Percentiles rank a stretch among this genome's conserved stretches.
These are phyloP conservation scores for Trachymyrmex cornetzi DNA, from an alignment of 1,140 invertebrate species.

Conservation along the genomic window DNA sequence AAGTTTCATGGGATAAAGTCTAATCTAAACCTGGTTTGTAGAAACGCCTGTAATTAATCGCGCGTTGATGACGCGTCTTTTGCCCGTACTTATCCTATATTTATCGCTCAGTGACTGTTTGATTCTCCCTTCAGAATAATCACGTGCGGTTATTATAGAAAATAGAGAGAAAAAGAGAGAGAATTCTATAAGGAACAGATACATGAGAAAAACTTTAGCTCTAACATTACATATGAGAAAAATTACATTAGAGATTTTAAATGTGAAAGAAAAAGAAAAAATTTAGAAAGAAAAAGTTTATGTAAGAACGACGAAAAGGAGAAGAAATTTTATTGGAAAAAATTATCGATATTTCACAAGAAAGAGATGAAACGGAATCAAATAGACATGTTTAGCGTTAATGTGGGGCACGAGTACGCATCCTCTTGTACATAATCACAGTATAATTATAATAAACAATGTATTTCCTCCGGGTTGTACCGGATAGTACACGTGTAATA, in stretches of 20 bases:
- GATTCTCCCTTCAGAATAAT: slow-evolving; percentile 8
- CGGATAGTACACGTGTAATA: slow-evolving; percentile 75
- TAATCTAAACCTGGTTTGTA: slow-evolving; percentile 15
- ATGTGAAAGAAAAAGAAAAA: neutral
- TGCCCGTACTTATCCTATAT: slow-evolving; percentile 22
- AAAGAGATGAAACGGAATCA: neutral
- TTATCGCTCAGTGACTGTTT: slow-evolving; percentile 38
- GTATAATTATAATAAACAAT: slow-evolving; percentile 53
- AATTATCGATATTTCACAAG: neutral
- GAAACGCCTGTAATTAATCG: slow-evolving; percentile 32
- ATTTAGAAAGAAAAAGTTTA: neutral
- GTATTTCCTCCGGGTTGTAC: slow-evolving; percentile 72
- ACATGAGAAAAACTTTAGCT: neutral
- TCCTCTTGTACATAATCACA: slow-evolving; percentile 49
- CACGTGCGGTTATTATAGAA: neutral
- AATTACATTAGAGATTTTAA: neutral
- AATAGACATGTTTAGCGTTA: slow-evolving; percentile 29
- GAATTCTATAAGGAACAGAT: slow-evolving; percentile 1
- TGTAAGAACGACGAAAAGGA: neutral
- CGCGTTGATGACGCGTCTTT: neutral
- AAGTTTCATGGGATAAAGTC: slow-evolving; percentile 5
- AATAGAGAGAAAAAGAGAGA: neutral
- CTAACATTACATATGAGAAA: neutral
- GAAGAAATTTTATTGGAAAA: neutral
- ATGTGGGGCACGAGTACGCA: slow-evolving; percentile 12